Evolutionary conservation across 2,888 invertebrate species (phyloP), one percentile per base, ranked within the genome.

Genomic region (Eupeodes latifasciatus): DNA sequence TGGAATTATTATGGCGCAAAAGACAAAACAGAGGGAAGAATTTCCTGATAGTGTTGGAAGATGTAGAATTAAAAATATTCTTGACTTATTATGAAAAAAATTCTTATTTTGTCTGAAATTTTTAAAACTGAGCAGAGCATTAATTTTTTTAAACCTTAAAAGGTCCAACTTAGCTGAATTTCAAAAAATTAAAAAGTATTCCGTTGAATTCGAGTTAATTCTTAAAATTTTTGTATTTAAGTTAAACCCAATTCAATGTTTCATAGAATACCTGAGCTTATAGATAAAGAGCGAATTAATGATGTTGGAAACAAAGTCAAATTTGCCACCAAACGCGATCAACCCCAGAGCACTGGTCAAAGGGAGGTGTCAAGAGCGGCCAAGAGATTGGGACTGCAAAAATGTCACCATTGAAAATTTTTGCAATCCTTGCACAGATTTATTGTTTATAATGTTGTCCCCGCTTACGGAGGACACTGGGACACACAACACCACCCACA

Each of bases 361-460:
- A 16, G 51, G 10, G 16, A n/a, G 27, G 44, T 71, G 71, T n/a
- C 12, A 0, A 19, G n/a, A 72, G 9, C n/a, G 59, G 59, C 5
- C 47, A 47, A 47, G 34, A 47, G 57, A 72, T 59, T 47, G 47
- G 53, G 47, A 27, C 59, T 72, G 57, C 59, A 53, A 72, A 72
- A 72, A 72, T 75, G 79, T 81, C 85, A 67, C 72, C 85, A 66
- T 81, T 85, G 85, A 85, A 85, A 81, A 85, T 81, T 85, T 85
- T 72, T 62, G 47, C 81, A 55, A 81, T 81, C 71, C 71, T 44
- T 49, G 57, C 59, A 51, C 77, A 64, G 77, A 85, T 85, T 81
- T 85, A 85, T 85, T 85, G 81, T 74, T 71, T 78, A 59, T 72
- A 66, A 72, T 72, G 72, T 47, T 72, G 59, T 72, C 59, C 72